Conservation (phyloP, 2,888 invertebrate genomes). For the Lissocephala sabroskyi region DNA sequence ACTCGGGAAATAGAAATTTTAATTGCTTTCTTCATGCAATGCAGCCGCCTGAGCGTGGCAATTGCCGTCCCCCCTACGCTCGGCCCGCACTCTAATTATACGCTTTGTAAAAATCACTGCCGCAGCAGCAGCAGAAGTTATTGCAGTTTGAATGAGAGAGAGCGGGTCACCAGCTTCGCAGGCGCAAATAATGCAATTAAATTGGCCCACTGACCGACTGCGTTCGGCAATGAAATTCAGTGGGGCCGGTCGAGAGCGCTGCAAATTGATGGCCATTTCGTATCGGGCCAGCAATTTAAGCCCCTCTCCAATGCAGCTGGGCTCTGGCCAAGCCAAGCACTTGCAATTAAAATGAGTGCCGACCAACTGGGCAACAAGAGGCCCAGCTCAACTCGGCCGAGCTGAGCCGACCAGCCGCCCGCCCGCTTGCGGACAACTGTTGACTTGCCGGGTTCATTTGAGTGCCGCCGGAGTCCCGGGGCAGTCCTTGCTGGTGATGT, state of each 20-base stretch:
- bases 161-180: too few relatives aligned
- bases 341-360: slow-evolving; percentile 46
- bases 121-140: too few relatives aligned
- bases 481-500: too few relatives aligned
- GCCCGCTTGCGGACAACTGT: slow-evolving; percentile 43
- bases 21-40: slow-evolving; percentile 32
- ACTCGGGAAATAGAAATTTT: slow-evolving; percentile 37
- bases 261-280: background rate
- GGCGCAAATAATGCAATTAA: too few relatives aligned
- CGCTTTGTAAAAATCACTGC: slow-evolving; percentile 28
- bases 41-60: too few relatives aligned
- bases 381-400: too few relatives aligned
- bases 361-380: too few relatives aligned
- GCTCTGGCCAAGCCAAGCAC: background rate
- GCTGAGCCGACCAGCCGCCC: too few relatives aligned
- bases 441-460: slow-evolving; percentile 42
- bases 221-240: too few relatives aligned
- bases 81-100: slow-evolving; percentile 29
- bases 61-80: background rate
- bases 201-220: slow-evolving; percentile 2
- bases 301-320: too few relatives aligned
- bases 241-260: background rate
- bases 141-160: too few relatives aligned
- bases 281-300: too few relatives aligned
- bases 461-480: slow-evolving; percentile 11